phyloP scores from a whole-genome alignment of 2,888 invertebrate genomes.

The Auanema sp. region DNA sequence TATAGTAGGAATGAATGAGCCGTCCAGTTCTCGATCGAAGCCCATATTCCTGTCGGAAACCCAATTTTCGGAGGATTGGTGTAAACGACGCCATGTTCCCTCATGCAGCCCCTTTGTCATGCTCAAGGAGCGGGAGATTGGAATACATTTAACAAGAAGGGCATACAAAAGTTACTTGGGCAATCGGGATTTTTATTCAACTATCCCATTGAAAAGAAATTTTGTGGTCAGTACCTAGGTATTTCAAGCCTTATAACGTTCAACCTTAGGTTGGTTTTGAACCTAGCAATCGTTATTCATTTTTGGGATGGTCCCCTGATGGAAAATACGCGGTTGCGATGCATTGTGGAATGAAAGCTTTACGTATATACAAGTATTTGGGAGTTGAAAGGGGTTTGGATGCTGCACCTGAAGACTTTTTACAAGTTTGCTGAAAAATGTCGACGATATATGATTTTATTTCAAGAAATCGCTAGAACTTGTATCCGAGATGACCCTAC shows the following conservation, averaged over 20 bases:
- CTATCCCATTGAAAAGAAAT: background rate
- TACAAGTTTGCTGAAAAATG: constrained; percentile 1
- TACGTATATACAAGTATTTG: constrained; percentile 13
- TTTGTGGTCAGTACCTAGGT: background rate
- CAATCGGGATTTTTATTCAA: too few relatives aligned
- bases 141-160: background rate
- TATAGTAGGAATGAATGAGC: background rate
- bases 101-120: constrained; percentile 3
- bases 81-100: background rate
- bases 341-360: background rate
- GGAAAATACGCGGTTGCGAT: constrained; percentile 10
- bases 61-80: constrained; percentile 11
- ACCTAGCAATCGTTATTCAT: constrained; percentile 5
- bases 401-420: background rate
- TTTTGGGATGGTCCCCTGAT: constrained; percentile 20
- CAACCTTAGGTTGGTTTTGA: background rate
- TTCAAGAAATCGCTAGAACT: constrained; percentile 8
- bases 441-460: background rate
- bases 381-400: constrained; percentile 11
- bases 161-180: too few relatives aligned
- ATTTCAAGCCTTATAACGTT: background rate
- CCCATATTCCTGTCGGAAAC: background rate
- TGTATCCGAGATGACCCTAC: constrained; percentile 1
- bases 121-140: constrained; percentile 6
- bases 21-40: constrained; percentile 1